Percentiles rank a stretch among this genome's conserved stretches.
These are phyloP conservation scores for Dryobates pubescens DNA, from an alignment of 2,797 vertebrate species.

Conservation along the genomic window DNA sequence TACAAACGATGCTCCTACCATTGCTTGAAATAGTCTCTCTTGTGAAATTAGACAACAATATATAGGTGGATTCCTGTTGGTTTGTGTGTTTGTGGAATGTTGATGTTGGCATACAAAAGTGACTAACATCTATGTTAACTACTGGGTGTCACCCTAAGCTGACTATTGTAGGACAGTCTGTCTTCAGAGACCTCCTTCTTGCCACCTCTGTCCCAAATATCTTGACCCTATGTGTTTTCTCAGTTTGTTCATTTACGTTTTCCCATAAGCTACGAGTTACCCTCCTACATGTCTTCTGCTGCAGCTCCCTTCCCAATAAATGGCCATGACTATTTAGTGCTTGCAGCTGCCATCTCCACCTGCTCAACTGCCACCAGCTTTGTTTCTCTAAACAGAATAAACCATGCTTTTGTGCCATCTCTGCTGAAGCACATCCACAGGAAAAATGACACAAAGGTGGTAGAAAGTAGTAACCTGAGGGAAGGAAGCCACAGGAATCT, in stretches of 20 bases:
- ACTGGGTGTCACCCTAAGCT: background rate
- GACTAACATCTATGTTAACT: background rate
- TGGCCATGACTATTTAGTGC: background rate
- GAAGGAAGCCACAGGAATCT: background rate
- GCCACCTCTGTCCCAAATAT: background rate
- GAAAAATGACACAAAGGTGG: fast-evolving
- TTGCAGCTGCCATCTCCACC: background rate
- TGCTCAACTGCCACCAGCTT: background rate
- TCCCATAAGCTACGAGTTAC: background rate
- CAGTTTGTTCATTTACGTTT: background rate
- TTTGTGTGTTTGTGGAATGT: background rate
- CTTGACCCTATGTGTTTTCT: background rate
- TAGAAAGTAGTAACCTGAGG: background rate
- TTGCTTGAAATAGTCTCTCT: background rate
- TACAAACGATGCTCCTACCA: background rate
- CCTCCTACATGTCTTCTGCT: background rate
- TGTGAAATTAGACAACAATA: background rate
- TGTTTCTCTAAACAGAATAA: background rate
- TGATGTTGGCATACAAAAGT: background rate
- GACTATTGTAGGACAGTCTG: background rate
- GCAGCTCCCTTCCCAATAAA: background rate
- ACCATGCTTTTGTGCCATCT: background rate
- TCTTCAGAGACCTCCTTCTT: background rate
- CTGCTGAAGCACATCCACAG: background rate
- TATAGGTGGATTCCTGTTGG: background rate